Base-by-base conservation (phyloP, 1,140 invertebrate genomes). In the Drosophila elegans region DNA sequence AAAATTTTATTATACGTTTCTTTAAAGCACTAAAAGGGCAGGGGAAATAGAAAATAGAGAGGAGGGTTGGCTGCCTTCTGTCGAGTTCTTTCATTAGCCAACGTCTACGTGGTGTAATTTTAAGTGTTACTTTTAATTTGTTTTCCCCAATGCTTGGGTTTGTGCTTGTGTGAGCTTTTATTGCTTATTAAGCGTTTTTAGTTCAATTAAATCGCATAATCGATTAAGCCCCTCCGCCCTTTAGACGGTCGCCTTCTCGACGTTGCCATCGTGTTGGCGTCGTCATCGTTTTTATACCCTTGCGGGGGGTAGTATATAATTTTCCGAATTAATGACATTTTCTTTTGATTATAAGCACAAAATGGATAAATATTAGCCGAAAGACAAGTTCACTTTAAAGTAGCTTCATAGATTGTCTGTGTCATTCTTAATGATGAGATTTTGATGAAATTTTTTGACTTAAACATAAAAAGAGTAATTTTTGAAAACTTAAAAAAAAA, bases 161-260 rank as follows among this genome's bases (percentile, higher is more conserved):
- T 78, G 55, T 71, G 56, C 52, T 55, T 71, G 52, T 86, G 69
- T 82, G 55, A 51, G 60, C 71, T 86, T 86, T 86, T 86, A 89
- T 88, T 89, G 84, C 83, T 86, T 86, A 86, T 86, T 86, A 86
- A 86, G 83, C 83, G 84, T 89, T 86, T 86, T 86, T 88, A 86
- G 83, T 86, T 86, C 83, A 86, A 86, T 86, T 86, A 86, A 88
- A 86, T 83, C 83, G 83, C 77, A 83, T 86, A 86, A 86, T 86
- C 83, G 83, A 86, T 86, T 83, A 89, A 86, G 74, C 77, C 76
- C 78, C 60, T 74, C 48, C 41, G 48, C 46, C 44, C 49, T 49
- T 46, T 48, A 74, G 13, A 7, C 49, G 32, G 36, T 48, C 41
- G 53, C 36, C 42, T 29, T 39, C 51, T 36, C 32, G 11, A 42